Evolutionary conservation across 2,113 vertebrate genomes (phyloP), one percentile per base, ranked within the genome.

Genomic region (Urocynchramus pylzowi): DNA sequence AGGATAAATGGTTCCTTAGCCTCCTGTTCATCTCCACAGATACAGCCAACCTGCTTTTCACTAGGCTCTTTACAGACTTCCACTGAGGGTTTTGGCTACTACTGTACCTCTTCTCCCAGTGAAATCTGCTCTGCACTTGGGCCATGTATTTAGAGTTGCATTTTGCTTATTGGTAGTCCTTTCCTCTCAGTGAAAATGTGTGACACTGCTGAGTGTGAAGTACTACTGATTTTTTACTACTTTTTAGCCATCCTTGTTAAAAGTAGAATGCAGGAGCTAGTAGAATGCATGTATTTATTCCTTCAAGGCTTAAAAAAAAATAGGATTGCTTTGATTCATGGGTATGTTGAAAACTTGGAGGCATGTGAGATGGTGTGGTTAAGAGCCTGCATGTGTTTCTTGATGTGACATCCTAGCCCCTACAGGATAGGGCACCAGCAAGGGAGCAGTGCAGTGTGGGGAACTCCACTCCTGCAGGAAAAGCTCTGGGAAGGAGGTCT

Each of bases 351-450:
- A 94, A 71, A 21, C 14, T 28, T 33, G 28, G 54, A 81, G 30
- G 42, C 44, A 19, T 7, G 2, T 35, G 28, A 73, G 73, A 31
- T 2, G 1, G 16, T 69, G 41, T 33, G 22, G 7, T 65, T 84
- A 50, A 77, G 27, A 86, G 9, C 7, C 42, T 59, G 33, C 2
- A 7, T 7, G 11, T 12, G 3, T 8, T 30, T 84, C 20, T n/a
- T 1, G 1, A 19, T 28, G 9, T 4, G 6, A 59, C 23, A 53
- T 35, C 2, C 9, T 54, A 78, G 13, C 2, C 20, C 24, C 27
- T 22, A 14, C 0, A 21, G 35, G 13, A 33, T 18, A 18, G 18
- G 17, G 20, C 1, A 54, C 9, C 1, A 11, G 69, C 5, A 7
- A 17, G 5, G 11, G 3, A 78, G 12, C 23, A 82, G 37, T 3